phyloP scores from a whole-genome alignment of 2,797 vertebrate species.

The Sebastes reedi region DNA sequence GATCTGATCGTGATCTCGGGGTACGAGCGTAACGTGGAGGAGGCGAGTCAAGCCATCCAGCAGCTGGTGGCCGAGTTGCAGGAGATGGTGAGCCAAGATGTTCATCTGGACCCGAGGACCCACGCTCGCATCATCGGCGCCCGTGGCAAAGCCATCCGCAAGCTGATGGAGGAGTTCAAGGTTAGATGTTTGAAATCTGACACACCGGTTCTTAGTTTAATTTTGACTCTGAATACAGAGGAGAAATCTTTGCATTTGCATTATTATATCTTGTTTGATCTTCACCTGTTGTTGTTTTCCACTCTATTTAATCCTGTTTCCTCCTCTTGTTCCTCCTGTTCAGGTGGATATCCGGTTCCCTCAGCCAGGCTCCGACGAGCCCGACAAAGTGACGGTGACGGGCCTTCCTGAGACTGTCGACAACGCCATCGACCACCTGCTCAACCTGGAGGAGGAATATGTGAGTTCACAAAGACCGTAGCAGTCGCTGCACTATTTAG shows the following conservation, averaged over 20 bases:
- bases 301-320: background rate
- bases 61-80: constrained; percentile 82
- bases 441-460: constrained; percentile 88
- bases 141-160: constrained; percentile 83
- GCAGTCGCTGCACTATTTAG: too few relatives aligned
- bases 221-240: background rate
- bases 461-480: constrained; percentile 67
- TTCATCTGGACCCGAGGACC: constrained; percentile 81
- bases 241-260: background rate
- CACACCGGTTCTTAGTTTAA: background rate
- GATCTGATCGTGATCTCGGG: constrained; percentile 84
- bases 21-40: constrained; percentile 82
- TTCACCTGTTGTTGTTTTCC: background rate
- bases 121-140: constrained; percentile 85
- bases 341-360: constrained; percentile 87
- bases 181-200: constrained; percentile 21
- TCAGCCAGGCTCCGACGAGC: constrained; percentile 81
- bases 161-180: constrained; percentile 88
- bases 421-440: constrained; percentile 84
- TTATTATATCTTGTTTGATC: background rate
- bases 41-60: constrained; percentile 79
- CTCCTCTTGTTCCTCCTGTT: constrained; percentile 64
- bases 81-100: constrained; percentile 84
- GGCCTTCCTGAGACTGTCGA: constrained; percentile 84
- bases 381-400: constrained; percentile 82